Percentiles rank a stretch among this genome's conserved stretches.
Evolutionary conservation across 1,140 invertebrate species (phyloP).

Genomic region (Heliconius hermathena): DNA sequence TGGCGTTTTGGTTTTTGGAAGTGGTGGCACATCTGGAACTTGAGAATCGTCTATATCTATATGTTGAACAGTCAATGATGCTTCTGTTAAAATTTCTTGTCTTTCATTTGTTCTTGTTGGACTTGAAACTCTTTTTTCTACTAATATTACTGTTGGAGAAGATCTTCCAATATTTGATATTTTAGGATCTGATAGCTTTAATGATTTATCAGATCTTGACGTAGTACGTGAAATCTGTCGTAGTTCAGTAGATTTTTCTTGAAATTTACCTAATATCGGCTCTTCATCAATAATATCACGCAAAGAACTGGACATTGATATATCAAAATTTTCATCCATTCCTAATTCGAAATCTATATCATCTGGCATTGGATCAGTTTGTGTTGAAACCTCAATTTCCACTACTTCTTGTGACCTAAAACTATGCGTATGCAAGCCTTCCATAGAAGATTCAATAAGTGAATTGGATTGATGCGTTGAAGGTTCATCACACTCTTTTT

Average conservation of each 20-base stretch:
- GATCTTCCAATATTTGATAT: conserved; percentile 80
- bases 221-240: conserved; percentile 73
- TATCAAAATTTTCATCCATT: conserved; percentile 79
- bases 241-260: conserved; percentile 52
- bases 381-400: conserved; percentile 89
- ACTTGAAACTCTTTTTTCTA: conserved; percentile 82
- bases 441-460: conserved; percentile 35
- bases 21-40: conserved; percentile 69
- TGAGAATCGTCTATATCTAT: conserved; percentile 71
- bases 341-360: conserved; percentile 87
- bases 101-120: conserved; percentile 80
- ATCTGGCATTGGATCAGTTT: conserved; percentile 91
- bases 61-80: conserved; percentile 81
- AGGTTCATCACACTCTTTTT: conserved; percentile 67
- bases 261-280: conserved; percentile 58
- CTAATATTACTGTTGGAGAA: conserved; percentile 83
- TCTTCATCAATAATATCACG: conserved; percentile 72
- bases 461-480: conserved; percentile 25
- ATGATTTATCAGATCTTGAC: conserved; percentile 78
- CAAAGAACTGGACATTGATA: conserved; percentile 73
- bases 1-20: conserved; percentile 60
- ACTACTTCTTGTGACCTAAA: conserved; percentile 62
- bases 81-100: conserved; percentile 81
- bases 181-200: conserved; percentile 82
- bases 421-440: conserved; percentile 36